Evolutionary conservation across 1,140 invertebrate species (phyloP), one percentile per base, ranked within the genome.

Genomic region (Conus betulinus): DNA sequence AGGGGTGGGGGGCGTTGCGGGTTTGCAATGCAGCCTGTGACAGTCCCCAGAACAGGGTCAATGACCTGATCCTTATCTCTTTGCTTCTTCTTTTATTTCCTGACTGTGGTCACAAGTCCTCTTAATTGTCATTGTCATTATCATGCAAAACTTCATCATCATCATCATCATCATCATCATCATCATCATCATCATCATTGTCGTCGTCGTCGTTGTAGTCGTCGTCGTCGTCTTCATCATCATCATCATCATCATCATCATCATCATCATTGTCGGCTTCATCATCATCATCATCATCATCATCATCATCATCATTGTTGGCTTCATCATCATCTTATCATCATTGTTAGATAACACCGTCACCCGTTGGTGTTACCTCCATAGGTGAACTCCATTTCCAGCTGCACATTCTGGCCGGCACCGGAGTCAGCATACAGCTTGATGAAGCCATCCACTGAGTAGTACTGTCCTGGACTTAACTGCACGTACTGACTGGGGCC

Each of bases 401-500:
- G 57, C 0, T 55, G 15, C 0, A 55, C 82, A 11, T 57, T 20
- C 53, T 52, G 39, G 4, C 82, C 82, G 15, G 17, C 55, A 20
- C 39, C 52, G 25, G 52, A 17, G 13, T 83, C 82, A 83, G 15
- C 51, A 13, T 55, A 57, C 82, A 83, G 52, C 82, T 83, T 83
- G 15, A 57, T 23, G 82, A 55, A 83, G 39, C 82, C 82, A 25
- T 57, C 57, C 52, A n/a, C 17, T 20, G 23, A 10, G 20, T 83
- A 83, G 23, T 25, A 5, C 5, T 83, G 82, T 23, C 82, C 81
- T 8, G 51, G 82, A 0, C 13, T 20, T n/a, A 57, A 11, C 8
- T 83, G 0, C 20, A 83, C 39, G 82, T 55, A 83, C 53, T 83
- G 82, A 10, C 52, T 57, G 52, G 82, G 82, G 23, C 82, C 82